phyloP scores from a whole-genome alignment of 2,113 vertebrate genomes.

The Toxotes jaculatrix region DNA sequence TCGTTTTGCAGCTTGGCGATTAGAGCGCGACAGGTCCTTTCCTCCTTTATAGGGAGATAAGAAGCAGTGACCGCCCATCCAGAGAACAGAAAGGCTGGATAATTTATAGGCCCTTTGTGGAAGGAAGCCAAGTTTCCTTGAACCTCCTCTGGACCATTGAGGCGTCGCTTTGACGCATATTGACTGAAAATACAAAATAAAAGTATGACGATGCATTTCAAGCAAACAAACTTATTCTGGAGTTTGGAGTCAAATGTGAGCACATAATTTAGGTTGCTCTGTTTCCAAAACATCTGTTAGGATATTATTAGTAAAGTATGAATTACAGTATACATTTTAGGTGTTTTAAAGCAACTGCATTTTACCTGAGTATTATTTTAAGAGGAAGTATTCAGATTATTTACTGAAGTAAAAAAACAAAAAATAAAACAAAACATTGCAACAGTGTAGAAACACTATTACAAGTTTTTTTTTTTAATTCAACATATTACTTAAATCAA shows the following conservation, averaged over 20 bases:
- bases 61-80: slow-evolving; percentile 75
- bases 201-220: neutral
- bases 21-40: slow-evolving; percentile 63
- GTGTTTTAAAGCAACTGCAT: neutral
- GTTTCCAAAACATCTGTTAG: neutral
- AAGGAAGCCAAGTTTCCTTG: neutral
- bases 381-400: neutral
- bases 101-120: neutral
- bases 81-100: slow-evolving; percentile 31
- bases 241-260: neutral
- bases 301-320: neutral
- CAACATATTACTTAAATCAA: neutral
- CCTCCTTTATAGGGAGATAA: slow-evolving; percentile 65
- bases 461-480: too few relatives aligned
- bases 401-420: too few relatives aligned
- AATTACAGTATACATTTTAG: too few relatives aligned
- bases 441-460: too few relatives aligned
- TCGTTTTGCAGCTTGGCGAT: neutral
- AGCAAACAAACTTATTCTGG: neutral
- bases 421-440: too few relatives aligned
- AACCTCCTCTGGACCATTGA: neutral
- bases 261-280: neutral
- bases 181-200: neutral
- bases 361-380: too few relatives aligned
- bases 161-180: neutral